Percentiles rank a stretch among this genome's conserved stretches.
Evolutionary conservation across 1,140 invertebrate species (phyloP).

Genomic region (Bombus affinis): DNA sequence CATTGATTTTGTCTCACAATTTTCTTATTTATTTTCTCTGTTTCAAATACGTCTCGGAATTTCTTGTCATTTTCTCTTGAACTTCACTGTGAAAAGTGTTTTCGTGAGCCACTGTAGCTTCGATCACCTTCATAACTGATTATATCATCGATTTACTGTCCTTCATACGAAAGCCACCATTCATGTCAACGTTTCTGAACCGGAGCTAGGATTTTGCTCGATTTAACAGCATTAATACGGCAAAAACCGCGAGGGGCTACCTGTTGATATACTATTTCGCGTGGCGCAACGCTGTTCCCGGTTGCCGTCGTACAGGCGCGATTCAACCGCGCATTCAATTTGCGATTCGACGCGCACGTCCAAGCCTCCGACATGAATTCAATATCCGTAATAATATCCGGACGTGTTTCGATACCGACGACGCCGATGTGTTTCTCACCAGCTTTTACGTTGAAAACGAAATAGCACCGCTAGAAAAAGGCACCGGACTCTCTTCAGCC

Average conservation of each 20-base stretch:
- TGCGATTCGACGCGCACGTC: conserved; percentile 40
- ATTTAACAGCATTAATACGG: conserved; percentile 18
- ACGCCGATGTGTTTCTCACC: background rate
- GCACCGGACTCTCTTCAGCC: background rate
- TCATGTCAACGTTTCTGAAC: too few species aligned
- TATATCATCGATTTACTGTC: background rate
- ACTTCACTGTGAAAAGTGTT: background rate
- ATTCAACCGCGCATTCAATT: conserved; percentile 32
- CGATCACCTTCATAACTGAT: background rate
- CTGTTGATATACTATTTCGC: conserved; percentile 45
- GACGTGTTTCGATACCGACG: conserved; percentile 17
- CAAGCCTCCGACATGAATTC: conserved; percentile 54
- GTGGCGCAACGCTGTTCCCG: background rate
- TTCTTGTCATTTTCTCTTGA: background rate
- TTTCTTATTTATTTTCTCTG: too few species aligned
- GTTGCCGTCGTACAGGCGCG: background rate
- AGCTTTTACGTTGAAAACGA: background rate
- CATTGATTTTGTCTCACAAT: background rate
- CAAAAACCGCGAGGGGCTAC: conserved; percentile 25
- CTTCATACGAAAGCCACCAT: background rate
- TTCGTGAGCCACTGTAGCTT: background rate
- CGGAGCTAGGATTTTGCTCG: background rate
- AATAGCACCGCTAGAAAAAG: background rate
- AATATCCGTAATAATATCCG: conserved; percentile 67
- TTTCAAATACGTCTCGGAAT: background rate